Evolutionary conservation across 30 jellyfish, hydroid and myxozoan genomes (phyloP).

Genomic region (Hydra vulgaris): DNA sequence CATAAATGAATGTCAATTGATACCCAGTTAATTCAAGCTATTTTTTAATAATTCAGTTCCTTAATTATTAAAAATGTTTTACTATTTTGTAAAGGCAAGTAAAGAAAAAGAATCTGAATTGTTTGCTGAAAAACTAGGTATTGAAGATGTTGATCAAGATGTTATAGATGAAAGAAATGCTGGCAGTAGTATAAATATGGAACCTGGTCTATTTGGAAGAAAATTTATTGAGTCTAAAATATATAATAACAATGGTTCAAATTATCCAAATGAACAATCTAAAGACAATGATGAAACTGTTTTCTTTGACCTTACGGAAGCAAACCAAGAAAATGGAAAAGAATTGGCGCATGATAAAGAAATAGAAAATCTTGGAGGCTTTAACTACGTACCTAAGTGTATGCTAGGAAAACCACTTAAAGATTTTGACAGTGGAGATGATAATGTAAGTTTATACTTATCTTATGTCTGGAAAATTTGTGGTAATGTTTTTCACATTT

Average conservation of each 20-base stretch:
- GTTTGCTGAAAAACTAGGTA: slow-evolving; percentile 8
- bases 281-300: slow-evolving; percentile 16
- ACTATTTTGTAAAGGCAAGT: slow-evolving; percentile 67
- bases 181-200: slow-evolving; percentile 1
- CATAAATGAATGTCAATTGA: background rate
- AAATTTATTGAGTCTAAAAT: slow-evolving; percentile 31
- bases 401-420: slow-evolving; percentile 94
- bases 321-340: slow-evolving; percentile 19
- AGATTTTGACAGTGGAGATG: slow-evolving; percentile 88
- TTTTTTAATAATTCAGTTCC: background rate
- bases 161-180: background rate
- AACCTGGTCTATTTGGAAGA: slow-evolving; percentile 34
- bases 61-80: slow-evolving; percentile 42
- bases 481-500: too few relatives aligned
- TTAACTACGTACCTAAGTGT: slow-evolving; percentile 75
- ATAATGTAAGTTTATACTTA: slow-evolving; percentile 54
- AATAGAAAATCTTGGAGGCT: slow-evolving; percentile 36
- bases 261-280: slow-evolving; percentile 19
- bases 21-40: too few relatives aligned
- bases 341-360: background rate
- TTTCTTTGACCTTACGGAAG: background rate
- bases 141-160: slow-evolving; percentile 40
- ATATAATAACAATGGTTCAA: slow-evolving; percentile 17
- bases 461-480: too few relatives aligned
- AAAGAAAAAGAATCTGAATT: slow-evolving; percentile 15